A percentile compares a stretch with the other conserved stretches of the same genome.
phyloP scores from a whole-genome alignment of 2,888 invertebrate genomes.

The Melanostoma mellinum region DNA sequence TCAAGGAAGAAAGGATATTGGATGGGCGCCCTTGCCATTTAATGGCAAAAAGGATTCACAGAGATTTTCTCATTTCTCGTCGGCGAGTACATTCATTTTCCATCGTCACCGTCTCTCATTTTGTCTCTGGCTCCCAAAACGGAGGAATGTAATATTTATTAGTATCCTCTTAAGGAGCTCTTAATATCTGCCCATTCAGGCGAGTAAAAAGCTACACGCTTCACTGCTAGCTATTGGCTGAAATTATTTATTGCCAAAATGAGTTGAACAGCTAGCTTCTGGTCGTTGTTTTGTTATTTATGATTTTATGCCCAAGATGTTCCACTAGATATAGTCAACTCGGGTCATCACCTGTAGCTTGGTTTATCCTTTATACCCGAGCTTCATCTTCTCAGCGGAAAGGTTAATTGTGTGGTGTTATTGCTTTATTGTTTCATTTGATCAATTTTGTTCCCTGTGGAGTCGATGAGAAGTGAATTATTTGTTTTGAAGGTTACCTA shows the following conservation, averaged over 20 bases:
- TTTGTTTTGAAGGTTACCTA: neutral
- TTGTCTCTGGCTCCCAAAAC: neutral
- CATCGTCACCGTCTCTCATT: conserved; percentile 34
- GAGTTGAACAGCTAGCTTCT: conserved; percentile 36
- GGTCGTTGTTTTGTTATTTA: conserved; percentile 64
- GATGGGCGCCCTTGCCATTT: conserved; percentile 32
- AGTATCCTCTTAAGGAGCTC: conserved; percentile 69
- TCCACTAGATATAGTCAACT: conserved; percentile 1
- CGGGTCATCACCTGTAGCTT: conserved; percentile 18
- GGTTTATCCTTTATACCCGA: neutral
- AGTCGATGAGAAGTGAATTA: neutral
- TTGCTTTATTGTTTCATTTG: conserved; percentile 10
- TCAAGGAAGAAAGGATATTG: conserved; percentile 51
- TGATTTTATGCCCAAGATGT: conserved; percentile 38
- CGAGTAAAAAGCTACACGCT: conserved; percentile 59
- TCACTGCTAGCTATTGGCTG: conserved; percentile 58
- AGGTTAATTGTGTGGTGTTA: conserved; percentile 23
- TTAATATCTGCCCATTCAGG: conserved; percentile 56
- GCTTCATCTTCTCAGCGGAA: conserved; percentile 1
- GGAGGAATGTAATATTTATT: conserved; percentile 62
- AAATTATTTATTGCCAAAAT: conserved; percentile 66
- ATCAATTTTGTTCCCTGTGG: conserved; percentile 15
- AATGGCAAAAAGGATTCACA: conserved; percentile 45
- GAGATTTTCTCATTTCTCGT: conserved; percentile 46
- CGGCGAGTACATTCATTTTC: conserved; percentile 47